These are phyloP conservation scores for Athetis lepigone DNA, from an alignment of 2,888 invertebrate genomes.

Conservation along the genomic window DNA sequence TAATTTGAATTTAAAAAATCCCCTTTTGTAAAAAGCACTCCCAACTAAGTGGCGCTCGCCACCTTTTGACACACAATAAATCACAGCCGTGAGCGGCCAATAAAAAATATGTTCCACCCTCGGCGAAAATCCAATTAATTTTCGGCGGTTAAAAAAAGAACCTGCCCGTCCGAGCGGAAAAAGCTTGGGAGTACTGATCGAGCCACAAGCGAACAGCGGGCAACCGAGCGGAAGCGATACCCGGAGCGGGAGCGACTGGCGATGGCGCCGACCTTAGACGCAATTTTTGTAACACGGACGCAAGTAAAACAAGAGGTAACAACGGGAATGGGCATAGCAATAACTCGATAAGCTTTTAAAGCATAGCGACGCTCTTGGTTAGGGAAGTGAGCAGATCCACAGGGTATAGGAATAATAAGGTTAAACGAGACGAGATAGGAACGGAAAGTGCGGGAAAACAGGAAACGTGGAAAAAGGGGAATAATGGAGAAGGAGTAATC, in stretches of 20 bases:
- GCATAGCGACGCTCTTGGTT: constrained; percentile 56
- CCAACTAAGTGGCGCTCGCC: constrained; percentile 89
- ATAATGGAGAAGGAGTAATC: constrained; percentile 90
- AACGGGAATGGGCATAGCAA: constrained; percentile 45
- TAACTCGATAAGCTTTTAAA: constrained; percentile 57
- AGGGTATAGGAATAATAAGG: constrained; percentile 84
- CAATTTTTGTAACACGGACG: constrained; percentile 47
- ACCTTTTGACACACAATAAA: constrained; percentile 90
- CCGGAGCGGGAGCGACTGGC: constrained; percentile 40
- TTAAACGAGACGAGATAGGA: constrained; percentile 86
- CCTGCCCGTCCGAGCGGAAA: constrained; percentile 85
- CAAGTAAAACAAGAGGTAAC: constrained; percentile 26
- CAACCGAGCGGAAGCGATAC: constrained; percentile 60
- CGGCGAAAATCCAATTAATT: constrained; percentile 91
- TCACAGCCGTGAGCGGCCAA: constrained; percentile 89
- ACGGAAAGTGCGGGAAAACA: constrained; percentile 82
- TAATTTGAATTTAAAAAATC: constrained; percentile 80
- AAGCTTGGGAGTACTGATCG: constrained; percentile 75
- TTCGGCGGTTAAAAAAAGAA: constrained; percentile 89
- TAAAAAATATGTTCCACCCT: constrained; percentile 91
- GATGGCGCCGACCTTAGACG: neutral
- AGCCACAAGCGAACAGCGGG: constrained; percentile 65
- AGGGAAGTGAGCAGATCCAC: constrained; percentile 59
- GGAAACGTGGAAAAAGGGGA: constrained; percentile 88
- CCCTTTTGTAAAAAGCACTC: constrained; percentile 84